Base-by-base conservation (phyloP, 2,113 vertebrate species). In the Bos javanicus region DNA sequence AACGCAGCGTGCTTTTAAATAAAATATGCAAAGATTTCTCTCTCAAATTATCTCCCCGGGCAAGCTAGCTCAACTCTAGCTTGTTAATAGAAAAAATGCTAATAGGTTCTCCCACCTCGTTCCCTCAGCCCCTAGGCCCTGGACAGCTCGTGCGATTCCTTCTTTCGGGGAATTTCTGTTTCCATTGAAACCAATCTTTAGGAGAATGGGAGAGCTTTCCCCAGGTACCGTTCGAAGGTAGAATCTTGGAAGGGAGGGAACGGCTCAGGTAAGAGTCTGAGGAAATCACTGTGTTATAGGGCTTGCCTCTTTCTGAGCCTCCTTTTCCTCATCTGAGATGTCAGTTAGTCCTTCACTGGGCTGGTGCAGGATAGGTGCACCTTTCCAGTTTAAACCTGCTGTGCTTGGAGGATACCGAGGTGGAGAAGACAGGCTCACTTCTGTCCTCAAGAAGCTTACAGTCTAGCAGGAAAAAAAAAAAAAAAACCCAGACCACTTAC, bases 1-100 rank as follows among this genome's bases (percentile, higher is more conserved):
- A 99, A 99, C 94, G 96, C 95, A 85, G 98, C 98, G 97, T 98
- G 98, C 98, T 99, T 99, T 99, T 99, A 99, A 99, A 99, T 99
- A 99, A 99, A 99, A 99, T 99, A 99, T 99, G 99, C 99, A 99
- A 99, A 99, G 98, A 99, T 99, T 99, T 98, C 98, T 98, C 98
- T 99, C 99, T 99, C 98, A 98, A 99, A 99, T 99, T 98, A 99
- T 99, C 99, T 99, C 99, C 99, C 97, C 87, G 54, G 98, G 98
- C 95, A 95, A 98, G 94, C 95, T 97, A 99, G 98, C 98, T 98
- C 98, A 97, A 98, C 98, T 98, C 95, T 98, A 98, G 99, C 99
- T 98, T 98, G 98, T 99, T 99, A 99, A 99, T 99, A 97, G 99
- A 98, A 99, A 98, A 99, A 99, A 99, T 99, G 99, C 99, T 99